phyloP scores from a whole-genome alignment of 2,797 vertebrate genomes.

The Pampus argenteus region DNA sequence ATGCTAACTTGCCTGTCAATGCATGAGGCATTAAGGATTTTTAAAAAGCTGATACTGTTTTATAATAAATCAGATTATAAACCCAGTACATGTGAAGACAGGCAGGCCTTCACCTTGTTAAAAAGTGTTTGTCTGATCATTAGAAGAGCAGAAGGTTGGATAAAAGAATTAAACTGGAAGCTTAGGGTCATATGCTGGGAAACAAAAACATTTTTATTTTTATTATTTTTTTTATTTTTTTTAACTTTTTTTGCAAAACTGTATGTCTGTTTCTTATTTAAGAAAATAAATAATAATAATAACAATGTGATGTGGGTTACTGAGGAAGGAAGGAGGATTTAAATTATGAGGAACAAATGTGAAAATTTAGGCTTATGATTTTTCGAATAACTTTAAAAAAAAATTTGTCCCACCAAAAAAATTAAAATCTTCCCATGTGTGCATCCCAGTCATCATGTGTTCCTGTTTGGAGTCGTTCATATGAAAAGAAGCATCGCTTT shows the following conservation, averaged over 20 bases:
- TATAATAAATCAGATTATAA: background rate
- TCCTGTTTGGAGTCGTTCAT: conserved; percentile 22
- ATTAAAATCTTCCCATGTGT: background rate
- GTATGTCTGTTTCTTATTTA: background rate
- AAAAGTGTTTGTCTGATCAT: background rate
- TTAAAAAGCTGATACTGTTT: background rate
- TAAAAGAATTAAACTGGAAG: background rate
- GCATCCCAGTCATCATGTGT: conserved; percentile 16
- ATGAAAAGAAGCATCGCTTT: conserved; percentile 45
- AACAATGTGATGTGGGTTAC: background rate
- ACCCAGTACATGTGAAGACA: background rate
- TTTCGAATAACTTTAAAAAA: conserved; percentile 1
- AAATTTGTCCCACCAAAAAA: background rate
- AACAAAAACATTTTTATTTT: background rate
- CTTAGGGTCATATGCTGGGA: no score
- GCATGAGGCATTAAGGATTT: background rate
- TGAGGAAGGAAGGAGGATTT: background rate
- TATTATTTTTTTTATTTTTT: no score
- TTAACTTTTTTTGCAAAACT: no score
- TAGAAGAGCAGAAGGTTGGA: background rate
- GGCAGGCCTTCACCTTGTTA: background rate
- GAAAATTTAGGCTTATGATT: background rate
- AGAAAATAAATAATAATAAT: background rate
- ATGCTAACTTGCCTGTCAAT: background rate
- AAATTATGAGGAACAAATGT: background rate